These are phyloP conservation scores for Lithobates sylvaticus DNA, from an alignment of 2,797 vertebrate genomes.

Conservation along the genomic window DNA sequence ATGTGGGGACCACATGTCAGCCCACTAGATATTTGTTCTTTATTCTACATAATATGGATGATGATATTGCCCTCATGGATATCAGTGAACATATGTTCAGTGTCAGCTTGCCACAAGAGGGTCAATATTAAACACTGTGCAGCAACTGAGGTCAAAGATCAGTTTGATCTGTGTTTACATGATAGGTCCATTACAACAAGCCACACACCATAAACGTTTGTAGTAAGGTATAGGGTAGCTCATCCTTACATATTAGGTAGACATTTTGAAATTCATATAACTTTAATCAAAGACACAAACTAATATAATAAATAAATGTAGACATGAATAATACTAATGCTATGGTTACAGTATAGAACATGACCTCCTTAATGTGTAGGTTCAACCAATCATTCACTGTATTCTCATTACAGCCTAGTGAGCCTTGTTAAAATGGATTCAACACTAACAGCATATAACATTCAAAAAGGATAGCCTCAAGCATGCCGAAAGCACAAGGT, in stretches of 20 bases:
- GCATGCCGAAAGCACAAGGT: slow-evolving; percentile 51
- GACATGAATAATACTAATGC: slow-evolving; percentile 16
- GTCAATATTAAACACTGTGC: background rate
- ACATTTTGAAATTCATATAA: background rate
- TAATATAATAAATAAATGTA: slow-evolving; percentile 11
- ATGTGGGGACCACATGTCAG: no score
- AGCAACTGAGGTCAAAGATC: background rate
- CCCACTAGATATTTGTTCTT: background rate
- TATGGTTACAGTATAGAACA: background rate
- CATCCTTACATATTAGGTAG: background rate
- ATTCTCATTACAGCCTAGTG: slow-evolving; percentile 28
- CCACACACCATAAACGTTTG: background rate
- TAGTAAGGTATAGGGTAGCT: background rate
- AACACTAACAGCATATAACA: slow-evolving; percentile 28
- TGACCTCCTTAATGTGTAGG: slow-evolving; percentile 27
- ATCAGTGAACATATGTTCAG: background rate
- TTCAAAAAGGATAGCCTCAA: slow-evolving; percentile 60
- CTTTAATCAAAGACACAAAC: background rate
- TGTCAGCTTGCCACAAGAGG: background rate
- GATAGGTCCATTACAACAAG: background rate
- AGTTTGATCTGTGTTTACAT: background rate
- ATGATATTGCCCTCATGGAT: background rate
- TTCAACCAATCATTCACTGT: slow-evolving; percentile 27
- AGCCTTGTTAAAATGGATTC: slow-evolving; percentile 37
- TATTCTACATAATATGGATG: background rate